phyloP scores from a whole-genome alignment of 2,113 vertebrate genomes.

The Ranitomeya variabilis region DNA sequence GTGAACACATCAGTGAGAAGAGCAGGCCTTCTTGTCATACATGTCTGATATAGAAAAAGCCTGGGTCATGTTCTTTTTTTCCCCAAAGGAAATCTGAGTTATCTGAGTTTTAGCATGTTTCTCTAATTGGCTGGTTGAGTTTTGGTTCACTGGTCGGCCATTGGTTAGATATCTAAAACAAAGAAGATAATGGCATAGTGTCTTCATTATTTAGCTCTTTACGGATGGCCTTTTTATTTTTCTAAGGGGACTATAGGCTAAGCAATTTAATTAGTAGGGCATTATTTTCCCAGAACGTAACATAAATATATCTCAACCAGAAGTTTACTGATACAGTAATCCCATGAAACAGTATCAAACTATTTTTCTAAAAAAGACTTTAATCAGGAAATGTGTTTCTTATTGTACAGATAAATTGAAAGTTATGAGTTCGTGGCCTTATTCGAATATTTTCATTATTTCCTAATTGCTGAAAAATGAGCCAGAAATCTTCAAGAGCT shows the following conservation, averaged over 20 bases:
- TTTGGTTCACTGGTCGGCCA: background rate
- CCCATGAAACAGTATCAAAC: background rate
- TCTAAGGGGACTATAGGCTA: background rate
- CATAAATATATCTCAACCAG: background rate
- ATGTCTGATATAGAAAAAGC: too few relatives aligned
- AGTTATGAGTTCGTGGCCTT: background rate
- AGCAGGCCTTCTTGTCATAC: too few relatives aligned
- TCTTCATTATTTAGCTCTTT: background rate
- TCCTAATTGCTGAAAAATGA: too few relatives aligned
- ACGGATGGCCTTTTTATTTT: background rate
- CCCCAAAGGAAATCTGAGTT: background rate
- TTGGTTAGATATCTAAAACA: background rate
- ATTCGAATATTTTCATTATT: too few relatives aligned
- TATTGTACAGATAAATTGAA: background rate
- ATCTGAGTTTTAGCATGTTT: background rate
- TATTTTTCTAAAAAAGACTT: too few relatives aligned
- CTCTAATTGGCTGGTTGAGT: background rate
- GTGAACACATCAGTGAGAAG: too few relatives aligned
- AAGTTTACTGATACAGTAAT: background rate
- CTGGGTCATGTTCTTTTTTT: too few relatives aligned
- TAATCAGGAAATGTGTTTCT: background rate
- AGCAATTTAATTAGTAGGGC: background rate
- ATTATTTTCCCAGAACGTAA: background rate
- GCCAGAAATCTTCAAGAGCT: too few relatives aligned
- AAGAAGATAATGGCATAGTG: background rate